Base-by-base conservation (phyloP, 2,797 vertebrate species). In the Sebastiscus tertius region DNA sequence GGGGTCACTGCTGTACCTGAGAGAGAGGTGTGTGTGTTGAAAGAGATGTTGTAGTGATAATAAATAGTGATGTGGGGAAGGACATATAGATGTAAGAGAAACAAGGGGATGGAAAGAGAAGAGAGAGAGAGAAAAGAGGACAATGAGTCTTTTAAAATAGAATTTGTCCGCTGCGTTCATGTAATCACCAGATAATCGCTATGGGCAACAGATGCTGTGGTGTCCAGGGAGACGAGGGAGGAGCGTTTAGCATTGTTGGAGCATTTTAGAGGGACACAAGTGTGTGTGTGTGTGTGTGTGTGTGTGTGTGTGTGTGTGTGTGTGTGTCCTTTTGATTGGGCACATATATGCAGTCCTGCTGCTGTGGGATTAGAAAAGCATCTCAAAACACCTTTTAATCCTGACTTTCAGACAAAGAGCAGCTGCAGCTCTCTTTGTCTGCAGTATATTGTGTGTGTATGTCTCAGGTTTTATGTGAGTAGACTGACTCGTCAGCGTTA, bases 151-250 rank as follows among this genome's bases (percentile, higher is more conserved):
- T 74, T 68, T 78, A 34, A 69, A 86, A 72, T 63, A 65, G 18
- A 88, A 72, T 73, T 58, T 74, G 81, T 36, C 75, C 2, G 33
- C 71, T 61, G 81, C 39, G 72, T 75, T 84, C 42, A 76, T 82
- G 74, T 82, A 83, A 84, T 89, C 80, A 59, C 73, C 54, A 76
- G 75, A 75, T 88, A 84, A 88, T 89, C 66, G n/a, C 79, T 20
- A 29, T 5, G 60, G 82, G 83, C 75, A 90, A 87, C 85, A 92
- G 81, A 89, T 89, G 87, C 80, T 85, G 80, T 36, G 72, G 66
- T 70, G 59, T 89, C 79, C 78, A 59, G 58, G 74, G 87, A 87
- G 67, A 87, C 36, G 1, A 52, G 60, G 22, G 72, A 52, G 52
- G 70, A 84, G 55, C 16, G 27, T 64, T 46, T 14, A 60, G 62